Base-by-base conservation (phyloP, 2,888 invertebrate species). In the Horisme vitalbata region DNA sequence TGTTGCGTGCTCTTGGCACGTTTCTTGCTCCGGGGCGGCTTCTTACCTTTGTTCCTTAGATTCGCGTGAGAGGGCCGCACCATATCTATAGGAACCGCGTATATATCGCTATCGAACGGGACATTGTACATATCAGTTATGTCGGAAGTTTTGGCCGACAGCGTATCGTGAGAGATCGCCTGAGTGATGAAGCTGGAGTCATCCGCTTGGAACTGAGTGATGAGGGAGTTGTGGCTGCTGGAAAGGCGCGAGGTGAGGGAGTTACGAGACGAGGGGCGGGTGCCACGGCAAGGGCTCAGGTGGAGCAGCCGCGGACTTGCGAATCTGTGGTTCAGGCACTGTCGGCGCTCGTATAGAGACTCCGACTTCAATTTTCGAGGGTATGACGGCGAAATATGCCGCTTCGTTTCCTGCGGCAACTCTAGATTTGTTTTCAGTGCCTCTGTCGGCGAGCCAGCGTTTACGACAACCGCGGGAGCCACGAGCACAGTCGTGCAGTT, bases 131-230 rank as follows among this genome's bases (percentile, higher is more conserved):
- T 93, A 76, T 96, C 96, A 23, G 93, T 93, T 49, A 95, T 95
- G 69, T 95, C 94, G 52, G 93, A 93, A n/a, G 94, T 92, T 52
- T 93, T 91, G 3, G 82, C 70, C 6, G 91, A 89, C 23, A 96
- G 86, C 1, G 95, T 94, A 70, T 96, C 96, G 70, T 96, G 96
- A 0, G 96, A 96, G 90, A 96, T 96, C 20, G 96, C 96, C 71
- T 96, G 96, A 0, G 96, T 96, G 57, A 96, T 96, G 73, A 96
- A 96, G 70, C 93, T 95, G 11, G 96, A 96, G 75, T 96, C 96
- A 68, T 96, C 96, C 1, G 92, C 93, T 80, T 94, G 94, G 65
- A 95, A 94, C 49, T 94, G 92, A 11, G 93, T 92, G 55, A 94
- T 93, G 47, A 96, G 89, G 0, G 96, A 96, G 73, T 96, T 96